Base-by-base conservation (phyloP, 64 coral and sea anemone genomes). In the Stichodactyla mertensii region DNA sequence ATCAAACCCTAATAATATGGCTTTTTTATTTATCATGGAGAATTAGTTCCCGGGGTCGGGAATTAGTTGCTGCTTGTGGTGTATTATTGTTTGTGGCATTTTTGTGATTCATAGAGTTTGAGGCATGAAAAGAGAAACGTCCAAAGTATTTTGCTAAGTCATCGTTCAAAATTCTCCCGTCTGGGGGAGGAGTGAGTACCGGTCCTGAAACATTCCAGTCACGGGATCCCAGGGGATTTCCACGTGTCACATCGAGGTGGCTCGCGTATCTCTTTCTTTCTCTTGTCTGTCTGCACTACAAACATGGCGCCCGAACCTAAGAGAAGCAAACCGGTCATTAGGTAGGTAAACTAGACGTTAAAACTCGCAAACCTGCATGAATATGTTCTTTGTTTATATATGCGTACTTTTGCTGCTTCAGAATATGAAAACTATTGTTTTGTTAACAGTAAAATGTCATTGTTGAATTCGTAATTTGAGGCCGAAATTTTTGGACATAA, bases 261-360 rank as follows among this genome's bases (percentile, higher is more conserved):
- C 14, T 2, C 9, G 14, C 0, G 9, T 15, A 19, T 16, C 10
- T 54, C 1, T 54, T 53, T 53, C 31, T 52, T 55, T 20, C 51
- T 52, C 6, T 51, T 79, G 52, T 55, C 78, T 53, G 16, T 81
- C 78, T 81, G 52, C 8, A 79, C 77, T 16, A 45, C 56, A 4
- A 85, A 85, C 19, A 85, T 85, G 83, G 83, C 83, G 60, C 83
- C 83, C 20, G 83, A 85, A 64, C 11, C 83, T 14, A 85, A 85
- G 83, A 59, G 54, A 60, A 55, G 27, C 11, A 85, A 85, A 64
- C 53, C 60, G 2, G 23, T 16, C 0, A 58, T 85, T 51, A 58
- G 24, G 83, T 85, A 14, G 4, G 83, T 81, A 54, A 55, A 53
- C 78, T 10, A 27, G 27, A 26, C 6, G 4, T 23, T 74, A 69